A percentile compares a stretch with the other conserved stretches of the same genome.
phyloP scores from a whole-genome alignment of 2,888 invertebrate genomes.

The Lycaena phlaeas region DNA sequence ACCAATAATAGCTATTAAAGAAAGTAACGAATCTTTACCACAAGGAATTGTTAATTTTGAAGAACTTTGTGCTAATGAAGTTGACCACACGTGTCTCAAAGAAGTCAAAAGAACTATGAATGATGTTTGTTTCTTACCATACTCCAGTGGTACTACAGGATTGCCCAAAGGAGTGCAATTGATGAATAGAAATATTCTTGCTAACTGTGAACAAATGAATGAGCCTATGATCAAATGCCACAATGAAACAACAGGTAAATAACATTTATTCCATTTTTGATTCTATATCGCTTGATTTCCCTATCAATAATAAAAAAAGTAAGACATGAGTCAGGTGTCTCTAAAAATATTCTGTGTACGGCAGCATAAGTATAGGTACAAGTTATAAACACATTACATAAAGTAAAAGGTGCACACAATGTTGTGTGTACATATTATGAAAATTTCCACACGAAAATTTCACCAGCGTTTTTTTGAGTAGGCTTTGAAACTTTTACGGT shows the following conservation, averaged over 20 bases:
- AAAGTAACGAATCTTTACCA: slow-evolving; percentile 42
- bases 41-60: slow-evolving; percentile 74
- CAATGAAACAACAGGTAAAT: slow-evolving; percentile 49
- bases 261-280: background rate
- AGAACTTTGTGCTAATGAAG: slow-evolving; percentile 72
- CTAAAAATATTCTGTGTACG: too few relatives aligned
- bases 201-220: slow-evolving; percentile 61
- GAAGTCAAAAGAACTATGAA: slow-evolving; percentile 53
- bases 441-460: too few relatives aligned
- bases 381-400: too few relatives aligned
- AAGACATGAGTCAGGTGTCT: too few relatives aligned
- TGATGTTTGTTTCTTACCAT: slow-evolving; percentile 81
- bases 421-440: too few relatives aligned
- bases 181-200: slow-evolving; percentile 73
- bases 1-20: slow-evolving; percentile 57
- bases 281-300: background rate
- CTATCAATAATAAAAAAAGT: too few relatives aligned
- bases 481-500: too few relatives aligned
- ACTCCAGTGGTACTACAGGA: slow-evolving; percentile 92
- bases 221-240: slow-evolving; percentile 36
- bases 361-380: too few relatives aligned
- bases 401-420: too few relatives aligned
- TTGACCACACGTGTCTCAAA: slow-evolving; percentile 68
- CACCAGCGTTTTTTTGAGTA: too few relatives aligned
- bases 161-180: slow-evolving; percentile 83